A percentile compares a stretch with the other conserved stretches of the same genome.
These are phyloP conservation scores for Anthopleura sola DNA, from an alignment of 64 coral and sea anemone genomes.

Conservation along the genomic window DNA sequence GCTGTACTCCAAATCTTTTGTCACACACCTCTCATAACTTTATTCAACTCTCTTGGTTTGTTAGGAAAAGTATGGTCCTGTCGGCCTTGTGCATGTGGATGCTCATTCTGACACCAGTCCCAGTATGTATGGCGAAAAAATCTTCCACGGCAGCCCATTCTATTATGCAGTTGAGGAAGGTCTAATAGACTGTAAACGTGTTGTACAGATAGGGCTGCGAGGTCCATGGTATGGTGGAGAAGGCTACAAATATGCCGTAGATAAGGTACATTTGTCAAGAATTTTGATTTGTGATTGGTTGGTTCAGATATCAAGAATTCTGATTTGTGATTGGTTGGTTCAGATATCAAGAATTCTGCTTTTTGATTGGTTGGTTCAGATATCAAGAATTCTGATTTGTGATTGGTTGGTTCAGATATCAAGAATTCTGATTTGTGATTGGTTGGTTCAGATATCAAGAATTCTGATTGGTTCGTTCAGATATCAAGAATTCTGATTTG, in stretches of 20 bases:
- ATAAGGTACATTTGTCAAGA: constrained; percentile 30
- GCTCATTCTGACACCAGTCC: constrained; percentile 74
- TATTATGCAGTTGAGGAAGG: constrained; percentile 77
- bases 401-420: no score
- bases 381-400: no score
- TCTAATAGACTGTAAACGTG: constrained; percentile 65
- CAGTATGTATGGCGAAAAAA: constrained; percentile 47
- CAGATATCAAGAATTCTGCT: no score
- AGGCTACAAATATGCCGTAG: constrained; percentile 39
- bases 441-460: no score
- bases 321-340: no score
- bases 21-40: background rate
- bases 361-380: no score
- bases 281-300: background rate
- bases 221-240: constrained; percentile 29
- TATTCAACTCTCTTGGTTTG: background rate
- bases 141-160: constrained; percentile 82
- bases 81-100: constrained; percentile 81
- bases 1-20: no score
- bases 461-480: no score
- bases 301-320: no score
- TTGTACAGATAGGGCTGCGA: constrained; percentile 86
- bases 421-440: no score
- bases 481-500: no score
- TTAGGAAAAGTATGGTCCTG: constrained; percentile 69